Evolutionary conservation across 2,888 invertebrate genomes (phyloP).

Genomic region (Ophion obscuratus): DNA sequence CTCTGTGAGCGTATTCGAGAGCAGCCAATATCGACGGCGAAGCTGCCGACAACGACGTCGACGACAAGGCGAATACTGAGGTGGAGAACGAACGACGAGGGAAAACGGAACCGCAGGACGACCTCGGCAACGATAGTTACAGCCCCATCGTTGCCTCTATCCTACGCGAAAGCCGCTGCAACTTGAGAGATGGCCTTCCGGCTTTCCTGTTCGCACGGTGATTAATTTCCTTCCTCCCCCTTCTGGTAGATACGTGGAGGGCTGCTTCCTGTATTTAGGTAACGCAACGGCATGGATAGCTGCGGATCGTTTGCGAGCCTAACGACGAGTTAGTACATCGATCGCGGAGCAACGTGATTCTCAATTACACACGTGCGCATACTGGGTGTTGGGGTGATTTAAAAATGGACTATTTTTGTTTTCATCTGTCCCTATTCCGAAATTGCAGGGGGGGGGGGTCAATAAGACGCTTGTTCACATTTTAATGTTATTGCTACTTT

Average conservation of each 20-base stretch:
- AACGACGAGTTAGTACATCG: slow-evolving; percentile 20
- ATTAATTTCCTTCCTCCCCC: slow-evolving; percentile 51
- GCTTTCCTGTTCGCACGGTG: slow-evolving; percentile 54
- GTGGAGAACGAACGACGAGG: background rate
- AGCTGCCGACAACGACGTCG: slow-evolving; percentile 4
- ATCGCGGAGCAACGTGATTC: slow-evolving; percentile 4
- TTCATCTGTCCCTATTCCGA: no score
- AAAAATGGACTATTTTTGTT: no score
- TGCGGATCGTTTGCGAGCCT: slow-evolving; percentile 18
- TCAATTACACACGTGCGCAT: background rate
- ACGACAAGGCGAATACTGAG: slow-evolving; percentile 23
- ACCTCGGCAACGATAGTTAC: slow-evolving; percentile 49
- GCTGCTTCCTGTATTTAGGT: background rate
- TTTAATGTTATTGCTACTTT: no score
- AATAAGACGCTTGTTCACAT: no score
- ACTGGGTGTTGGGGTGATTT: no score
- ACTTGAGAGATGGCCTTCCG: slow-evolving; percentile 54
- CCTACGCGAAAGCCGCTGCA: slow-evolving; percentile 28
- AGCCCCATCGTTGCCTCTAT: slow-evolving; percentile 33
- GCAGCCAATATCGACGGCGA: slow-evolving; percentile 41
- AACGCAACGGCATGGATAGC: slow-evolving; percentile 22
- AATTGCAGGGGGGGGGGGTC: no score
- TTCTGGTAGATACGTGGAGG: background rate
- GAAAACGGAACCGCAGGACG: slow-evolving; percentile 40
- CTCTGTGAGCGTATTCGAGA: slow-evolving; percentile 27